Evolutionary conservation across 2,113 vertebrate genomes (phyloP).

Genomic region (Rhinichthys klamathensis): DNA sequence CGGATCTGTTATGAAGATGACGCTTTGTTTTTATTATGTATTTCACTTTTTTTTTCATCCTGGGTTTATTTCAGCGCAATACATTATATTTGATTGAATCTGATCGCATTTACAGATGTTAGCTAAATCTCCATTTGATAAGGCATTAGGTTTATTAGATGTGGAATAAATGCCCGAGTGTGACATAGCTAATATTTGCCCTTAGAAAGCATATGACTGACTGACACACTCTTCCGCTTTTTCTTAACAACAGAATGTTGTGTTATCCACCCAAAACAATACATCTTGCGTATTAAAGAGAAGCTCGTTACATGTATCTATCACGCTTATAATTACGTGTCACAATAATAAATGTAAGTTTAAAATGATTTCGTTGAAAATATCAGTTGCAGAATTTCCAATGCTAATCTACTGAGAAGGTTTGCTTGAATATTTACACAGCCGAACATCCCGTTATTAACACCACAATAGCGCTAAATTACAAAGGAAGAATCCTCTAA

Average conservation of each 20-base stretch:
- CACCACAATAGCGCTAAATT: conserved; percentile 3
- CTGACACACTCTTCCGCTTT: conserved; percentile 20
- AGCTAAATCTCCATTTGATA: neutral
- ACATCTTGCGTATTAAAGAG: neutral
- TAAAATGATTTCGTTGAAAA: neutral
- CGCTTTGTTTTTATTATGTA: neutral
- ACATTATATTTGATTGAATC: neutral
- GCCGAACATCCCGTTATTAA: conserved; percentile 16
- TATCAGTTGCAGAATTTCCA: neutral
- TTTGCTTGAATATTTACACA: conserved; percentile 4
- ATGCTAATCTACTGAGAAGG: neutral
- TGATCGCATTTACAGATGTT: neutral
- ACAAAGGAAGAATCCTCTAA: neutral
- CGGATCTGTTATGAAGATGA: neutral
- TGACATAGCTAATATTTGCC: neutral
- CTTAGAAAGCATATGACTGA: conserved; percentile 27
- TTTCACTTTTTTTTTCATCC: neutral
- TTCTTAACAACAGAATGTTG: neutral
- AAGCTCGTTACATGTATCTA: neutral
- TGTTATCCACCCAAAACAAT: neutral
- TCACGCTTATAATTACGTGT: neutral
- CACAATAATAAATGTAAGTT: neutral
- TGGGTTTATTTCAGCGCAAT: neutral
- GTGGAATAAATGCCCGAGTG: neutral
- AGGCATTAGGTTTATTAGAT: neutral